A percentile compares a stretch with the other conserved stretches of the same genome.
Evolutionary conservation across 2,113 vertebrate species (phyloP).

Genomic region (Zosterops borbonicus): DNA sequence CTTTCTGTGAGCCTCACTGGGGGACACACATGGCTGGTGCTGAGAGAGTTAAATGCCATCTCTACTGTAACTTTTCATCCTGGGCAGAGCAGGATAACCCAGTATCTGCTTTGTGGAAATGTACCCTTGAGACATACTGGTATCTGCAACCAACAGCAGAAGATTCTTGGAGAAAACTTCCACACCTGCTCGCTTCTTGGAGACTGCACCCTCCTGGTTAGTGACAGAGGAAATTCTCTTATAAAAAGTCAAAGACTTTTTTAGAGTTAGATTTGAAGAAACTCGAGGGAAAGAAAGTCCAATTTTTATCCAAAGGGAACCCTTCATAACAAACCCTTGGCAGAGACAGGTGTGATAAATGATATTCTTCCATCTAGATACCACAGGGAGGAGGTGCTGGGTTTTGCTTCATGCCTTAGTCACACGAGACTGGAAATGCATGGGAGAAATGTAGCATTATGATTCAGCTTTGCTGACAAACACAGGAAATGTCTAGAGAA

Average conservation of each 20-base stretch:
- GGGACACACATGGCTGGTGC: too few species aligned
- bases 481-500: not conserved
- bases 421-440: not conserved
- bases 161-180: not conserved
- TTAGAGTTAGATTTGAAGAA: slow-evolving; percentile 1
- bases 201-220: not conserved
- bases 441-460: not conserved
- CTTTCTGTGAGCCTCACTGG: not conserved
- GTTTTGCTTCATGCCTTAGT: not conserved
- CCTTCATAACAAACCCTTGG: not conserved
- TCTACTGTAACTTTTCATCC: not conserved
- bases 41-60: not conserved
- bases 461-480: not conserved
- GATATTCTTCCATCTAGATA: not conserved
- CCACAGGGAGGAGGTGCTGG: not conserved
- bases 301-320: not conserved
- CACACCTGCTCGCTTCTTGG: not conserved
- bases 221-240: not conserved
- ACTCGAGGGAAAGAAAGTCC: not conserved
- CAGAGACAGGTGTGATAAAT: not conserved
- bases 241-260: not conserved
- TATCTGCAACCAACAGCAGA: not conserved
- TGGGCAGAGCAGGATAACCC: not conserved
- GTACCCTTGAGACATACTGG: not conserved
- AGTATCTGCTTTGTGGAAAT: not conserved